phyloP scores from a whole-genome alignment of 2,888 invertebrate genomes.

The Caenorhabditis doughertyi region DNA sequence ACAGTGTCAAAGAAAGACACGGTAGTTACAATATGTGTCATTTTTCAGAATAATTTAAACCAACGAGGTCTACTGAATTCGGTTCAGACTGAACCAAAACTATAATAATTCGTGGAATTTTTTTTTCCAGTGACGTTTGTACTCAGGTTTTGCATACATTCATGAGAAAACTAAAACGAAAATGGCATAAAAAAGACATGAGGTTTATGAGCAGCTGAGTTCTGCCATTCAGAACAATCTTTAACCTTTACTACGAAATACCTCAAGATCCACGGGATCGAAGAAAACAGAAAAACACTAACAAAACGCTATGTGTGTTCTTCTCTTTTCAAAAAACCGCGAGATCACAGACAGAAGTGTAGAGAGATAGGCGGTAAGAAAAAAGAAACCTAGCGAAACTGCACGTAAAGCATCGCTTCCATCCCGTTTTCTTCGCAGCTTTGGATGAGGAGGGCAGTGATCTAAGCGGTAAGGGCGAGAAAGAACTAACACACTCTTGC shows the following conservation, averaged over 20 bases:
- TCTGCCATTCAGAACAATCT: background rate
- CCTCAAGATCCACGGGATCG: background rate
- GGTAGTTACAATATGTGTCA: no score
- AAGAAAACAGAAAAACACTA: slow-evolving; percentile 32
- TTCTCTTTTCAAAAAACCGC: slow-evolving; percentile 10
- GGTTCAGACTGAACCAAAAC: no score
- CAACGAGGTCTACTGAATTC: no score
- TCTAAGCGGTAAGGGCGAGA: slow-evolving; percentile 34
- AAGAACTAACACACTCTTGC: slow-evolving; percentile 34
- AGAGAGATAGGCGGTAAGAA: slow-evolving; percentile 21
- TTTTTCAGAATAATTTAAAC: no score
- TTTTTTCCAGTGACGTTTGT: no score
- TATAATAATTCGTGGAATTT: no score
- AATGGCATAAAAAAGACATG: background rate
- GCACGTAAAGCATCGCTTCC: slow-evolving; percentile 48
- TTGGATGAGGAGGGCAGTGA: slow-evolving; percentile 9
- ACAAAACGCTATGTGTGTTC: slow-evolving; percentile 28
- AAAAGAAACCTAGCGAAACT: slow-evolving; percentile 33
- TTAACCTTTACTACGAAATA: slow-evolving; percentile 13
- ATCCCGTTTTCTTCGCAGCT: slow-evolving; percentile 10
- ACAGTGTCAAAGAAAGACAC: no score
- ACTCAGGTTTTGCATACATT: background rate
- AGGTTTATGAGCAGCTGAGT: background rate
- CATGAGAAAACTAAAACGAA: background rate
- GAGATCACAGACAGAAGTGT: slow-evolving; percentile 24